These are phyloP conservation scores for Neodontobutis hainanensis DNA, from an alignment of 2,113 vertebrate species.

Conservation along the genomic window DNA sequence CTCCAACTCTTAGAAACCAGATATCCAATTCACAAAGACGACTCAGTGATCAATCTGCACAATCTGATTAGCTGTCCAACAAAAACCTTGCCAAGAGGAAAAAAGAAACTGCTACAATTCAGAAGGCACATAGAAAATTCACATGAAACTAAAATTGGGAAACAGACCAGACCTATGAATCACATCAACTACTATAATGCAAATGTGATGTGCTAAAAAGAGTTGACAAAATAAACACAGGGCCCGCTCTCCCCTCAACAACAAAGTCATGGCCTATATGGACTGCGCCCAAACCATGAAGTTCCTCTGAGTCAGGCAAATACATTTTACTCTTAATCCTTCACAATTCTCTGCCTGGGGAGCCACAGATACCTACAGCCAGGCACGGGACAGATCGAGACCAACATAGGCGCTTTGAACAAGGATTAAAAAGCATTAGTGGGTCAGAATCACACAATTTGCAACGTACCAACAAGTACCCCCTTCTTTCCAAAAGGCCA, in stretches of 20 bases:
- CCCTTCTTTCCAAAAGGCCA: background rate
- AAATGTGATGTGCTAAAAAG: slow-evolving; percentile 14
- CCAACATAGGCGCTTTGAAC: slow-evolving; percentile 56
- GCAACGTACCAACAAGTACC: slow-evolving; percentile 5
- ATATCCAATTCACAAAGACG: slow-evolving; percentile 26
- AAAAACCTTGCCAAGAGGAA: slow-evolving; percentile 12
- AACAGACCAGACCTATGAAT: slow-evolving; percentile 18
- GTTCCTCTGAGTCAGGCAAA: slow-evolving; percentile 65
- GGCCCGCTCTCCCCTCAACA: slow-evolving; percentile 14
- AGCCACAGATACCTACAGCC: slow-evolving; percentile 43
- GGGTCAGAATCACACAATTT: slow-evolving; percentile 17
- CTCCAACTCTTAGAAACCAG: slow-evolving; percentile 16
- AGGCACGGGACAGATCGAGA: slow-evolving; percentile 40
- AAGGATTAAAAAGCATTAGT: slow-evolving; percentile 60
- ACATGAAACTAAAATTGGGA: slow-evolving; percentile 26
- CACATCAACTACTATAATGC: slow-evolving; percentile 1
- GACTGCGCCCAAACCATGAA: slow-evolving; percentile 32
- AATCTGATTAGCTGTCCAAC: background rate
- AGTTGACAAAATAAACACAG: background rate
- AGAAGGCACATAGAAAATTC: background rate
- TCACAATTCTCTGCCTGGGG: slow-evolving; percentile 46
- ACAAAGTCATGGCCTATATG: slow-evolving; percentile 21
- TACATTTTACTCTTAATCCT: slow-evolving; percentile 71
- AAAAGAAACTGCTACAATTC: slow-evolving; percentile 17
- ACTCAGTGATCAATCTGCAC: slow-evolving; percentile 35